Base-by-base conservation (phyloP, 2,888 invertebrate genomes). In the Dinocampus coccinellae region DNA sequence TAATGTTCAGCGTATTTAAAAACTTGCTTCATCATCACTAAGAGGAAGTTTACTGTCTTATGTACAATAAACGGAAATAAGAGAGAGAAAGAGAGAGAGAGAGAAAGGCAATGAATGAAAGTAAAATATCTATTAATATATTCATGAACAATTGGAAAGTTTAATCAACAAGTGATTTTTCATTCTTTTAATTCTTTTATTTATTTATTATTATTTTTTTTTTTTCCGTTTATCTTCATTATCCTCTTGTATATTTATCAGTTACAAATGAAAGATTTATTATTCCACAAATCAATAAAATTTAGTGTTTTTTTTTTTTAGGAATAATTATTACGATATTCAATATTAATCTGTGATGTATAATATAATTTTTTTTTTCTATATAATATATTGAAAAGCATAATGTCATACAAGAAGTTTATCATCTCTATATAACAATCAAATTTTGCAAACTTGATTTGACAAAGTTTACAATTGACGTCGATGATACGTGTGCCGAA, bases 161-260 rank as follows among this genome's bases (percentile, higher is more conserved):
- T 58, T 58, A 58, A 58, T 58, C 34, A 34, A 16, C 20, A 34
- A 58, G 34, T 58, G n/a, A n/a, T n/a, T n/a, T n/a, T n/a, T n/a
- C n/a, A n/a, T n/a, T n/a, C n/a, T n/a, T n/a, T n/a, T n/a, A n/a
- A n/a, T n/a, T n/a, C n/a, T 53, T 53, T 16, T 4, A 4, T 53
- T 53, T 53, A 4, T 13, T 4, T 20, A 13, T 53, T 53, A 20
- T 53, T 20, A 3, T 42, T 36, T 42, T 42, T 55, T 22, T 55
- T 22, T 26, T 24, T 10, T 22, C 11, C 26, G 4, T 53, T 53
- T 53, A 22, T 22, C 26, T 24, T 55, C 11, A 2, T 11, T 55
- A 10, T 24, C 0, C 6, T n/a, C n/a, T n/a, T n/a, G n/a, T n/a
- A n/a, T n/a, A n/a, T n/a, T n/a, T n/a, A n/a, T n/a, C n/a, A n/a